phyloP scores from a whole-genome alignment of 2,888 invertebrate genomes.

The Hemistola chrysoprasaria region DNA sequence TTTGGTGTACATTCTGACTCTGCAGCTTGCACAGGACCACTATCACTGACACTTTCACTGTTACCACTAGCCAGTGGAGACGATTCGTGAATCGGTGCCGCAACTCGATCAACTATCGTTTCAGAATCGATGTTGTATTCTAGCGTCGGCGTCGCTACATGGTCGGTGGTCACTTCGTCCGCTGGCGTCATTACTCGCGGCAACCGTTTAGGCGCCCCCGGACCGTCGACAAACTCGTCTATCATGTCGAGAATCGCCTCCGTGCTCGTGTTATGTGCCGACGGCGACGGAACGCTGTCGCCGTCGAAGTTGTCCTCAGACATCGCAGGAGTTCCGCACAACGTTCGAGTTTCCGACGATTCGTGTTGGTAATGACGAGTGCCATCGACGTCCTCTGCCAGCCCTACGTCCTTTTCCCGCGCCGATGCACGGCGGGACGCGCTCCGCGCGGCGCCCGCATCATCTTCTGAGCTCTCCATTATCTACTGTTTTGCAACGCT shows the following conservation, averaged over 20 bases:
- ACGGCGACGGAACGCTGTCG: constrained; percentile 74
- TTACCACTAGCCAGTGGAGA: constrained; percentile 41
- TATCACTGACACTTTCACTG: constrained; percentile 31
- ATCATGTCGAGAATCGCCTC: constrained; percentile 80
- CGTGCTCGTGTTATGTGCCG: constrained; percentile 73
- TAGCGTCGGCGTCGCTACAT: not conserved
- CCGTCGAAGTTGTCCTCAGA: constrained; percentile 74
- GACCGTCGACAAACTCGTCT: constrained; percentile 76
- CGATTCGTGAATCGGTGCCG: constrained; percentile 27
- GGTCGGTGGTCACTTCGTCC: constrained; percentile 12
- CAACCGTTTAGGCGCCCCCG: constrained; percentile 66
- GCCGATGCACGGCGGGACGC: constrained; percentile 80
- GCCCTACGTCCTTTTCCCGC: constrained; percentile 77
- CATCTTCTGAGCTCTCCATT: constrained; percentile 82
- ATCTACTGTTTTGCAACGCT: constrained; percentile 79
- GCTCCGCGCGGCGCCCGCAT: constrained; percentile 79
- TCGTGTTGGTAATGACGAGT: constrained; percentile 62
- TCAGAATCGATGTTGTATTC: constrained; percentile 14
- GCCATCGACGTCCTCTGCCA: constrained; percentile 68
- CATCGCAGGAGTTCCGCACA: constrained; percentile 65
- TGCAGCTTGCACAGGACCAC: constrained; percentile 25
- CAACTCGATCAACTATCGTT: constrained; percentile 15
- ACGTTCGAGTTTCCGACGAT: constrained; percentile 54
- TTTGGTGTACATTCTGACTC: constrained; percentile 31
- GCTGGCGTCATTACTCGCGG: constrained; percentile 34